Conservation (phyloP, 2,888 invertebrate species). For the Amphipoea oculea region DNA sequence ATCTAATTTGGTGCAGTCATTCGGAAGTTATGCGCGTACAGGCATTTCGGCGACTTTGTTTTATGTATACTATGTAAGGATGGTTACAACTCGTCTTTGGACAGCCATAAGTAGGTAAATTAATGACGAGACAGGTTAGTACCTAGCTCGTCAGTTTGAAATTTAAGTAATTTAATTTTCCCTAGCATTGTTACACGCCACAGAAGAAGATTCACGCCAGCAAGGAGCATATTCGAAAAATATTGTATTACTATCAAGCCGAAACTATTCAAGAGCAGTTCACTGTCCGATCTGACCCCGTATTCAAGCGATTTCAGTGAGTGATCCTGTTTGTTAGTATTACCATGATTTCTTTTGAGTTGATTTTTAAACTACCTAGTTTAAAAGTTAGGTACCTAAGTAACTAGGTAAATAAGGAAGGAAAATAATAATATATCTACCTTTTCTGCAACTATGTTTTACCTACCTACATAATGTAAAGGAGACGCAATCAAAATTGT, state of each 20-base stretch:
- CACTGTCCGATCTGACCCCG: conserved; percentile 82
- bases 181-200: conserved; percentile 64
- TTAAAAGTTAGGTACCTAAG: background rate
- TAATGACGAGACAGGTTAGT: background rate
- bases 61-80: no score
- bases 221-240: conserved; percentile 79
- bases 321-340: conserved; percentile 77
- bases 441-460: background rate
- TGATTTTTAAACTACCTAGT: background rate
- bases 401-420: conserved; percentile 6
- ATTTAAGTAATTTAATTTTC: conserved; percentile 1
- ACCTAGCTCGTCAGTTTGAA: background rate
- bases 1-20: no score
- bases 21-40: no score
- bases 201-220: conserved; percentile 74
- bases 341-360: conserved; percentile 51
- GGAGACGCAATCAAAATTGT: background rate
- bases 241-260: conserved; percentile 87
- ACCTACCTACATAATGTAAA: background rate
- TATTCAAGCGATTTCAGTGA: conserved; percentile 83
- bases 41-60: no score
- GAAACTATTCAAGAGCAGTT: conserved; percentile 81
- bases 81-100: background rate
- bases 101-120: background rate
- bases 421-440: conserved; percentile 11